phyloP scores from a whole-genome alignment of 2,113 vertebrate species.

The Passer domesticus region DNA sequence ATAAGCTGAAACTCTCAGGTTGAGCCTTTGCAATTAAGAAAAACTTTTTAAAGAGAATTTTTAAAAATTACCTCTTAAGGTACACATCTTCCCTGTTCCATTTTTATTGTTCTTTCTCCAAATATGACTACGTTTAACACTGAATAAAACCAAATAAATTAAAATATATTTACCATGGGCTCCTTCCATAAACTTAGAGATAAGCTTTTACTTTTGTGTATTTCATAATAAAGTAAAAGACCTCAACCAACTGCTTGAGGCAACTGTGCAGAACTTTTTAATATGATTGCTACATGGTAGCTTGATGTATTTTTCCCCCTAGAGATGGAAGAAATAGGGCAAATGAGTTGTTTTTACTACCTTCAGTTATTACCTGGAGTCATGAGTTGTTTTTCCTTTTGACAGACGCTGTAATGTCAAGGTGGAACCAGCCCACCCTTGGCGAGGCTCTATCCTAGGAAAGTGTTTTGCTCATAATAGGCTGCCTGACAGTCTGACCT shows the following conservation, averaged over 20 bases:
- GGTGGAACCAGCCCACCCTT: slow-evolving; percentile 4
- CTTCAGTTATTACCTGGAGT: slow-evolving; percentile 22
- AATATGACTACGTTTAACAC: neutral
- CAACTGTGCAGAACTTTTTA: neutral
- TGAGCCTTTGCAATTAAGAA: neutral
- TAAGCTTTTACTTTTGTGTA: neutral
- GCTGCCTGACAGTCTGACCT: slow-evolving; percentile 9
- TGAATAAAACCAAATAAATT: neutral
- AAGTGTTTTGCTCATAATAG: slow-evolving; percentile 14
- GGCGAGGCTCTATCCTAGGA: neutral
- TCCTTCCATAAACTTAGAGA: neutral
- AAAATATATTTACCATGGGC: neutral
- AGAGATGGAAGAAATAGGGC: neutral
- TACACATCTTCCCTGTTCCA: neutral
- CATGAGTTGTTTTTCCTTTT: slow-evolving; percentile 34
- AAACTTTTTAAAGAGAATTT: neutral
- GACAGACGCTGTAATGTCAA: slow-evolving; percentile 26
- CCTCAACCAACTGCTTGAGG: neutral
- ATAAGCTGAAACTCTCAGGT: neutral
- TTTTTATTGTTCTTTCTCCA: neutral
- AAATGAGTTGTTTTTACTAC: slow-evolving; percentile 24
- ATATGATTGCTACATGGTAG: slow-evolving; percentile 25
- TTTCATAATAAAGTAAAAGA: slow-evolving; percentile 5
- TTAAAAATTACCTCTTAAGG: neutral
- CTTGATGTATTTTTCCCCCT: neutral